These are phyloP conservation scores for Axis porcinus DNA, from an alignment of 2,113 vertebrate species.

Conservation along the genomic window DNA sequence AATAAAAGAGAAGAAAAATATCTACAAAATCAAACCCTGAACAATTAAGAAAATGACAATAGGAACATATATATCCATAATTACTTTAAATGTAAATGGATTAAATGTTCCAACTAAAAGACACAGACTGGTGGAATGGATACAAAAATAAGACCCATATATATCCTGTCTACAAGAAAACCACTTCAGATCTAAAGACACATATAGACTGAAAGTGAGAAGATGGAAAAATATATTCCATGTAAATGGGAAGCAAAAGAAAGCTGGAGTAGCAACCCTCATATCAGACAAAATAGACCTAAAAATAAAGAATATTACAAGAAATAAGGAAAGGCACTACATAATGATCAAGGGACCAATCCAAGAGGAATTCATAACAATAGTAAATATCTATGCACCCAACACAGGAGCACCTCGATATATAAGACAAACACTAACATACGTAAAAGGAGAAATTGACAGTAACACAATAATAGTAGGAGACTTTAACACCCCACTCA, in stretches of 20 bases:
- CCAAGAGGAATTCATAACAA: not conserved
- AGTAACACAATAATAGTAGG: not conserved
- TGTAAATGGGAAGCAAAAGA: no score
- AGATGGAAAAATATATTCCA: not conserved
- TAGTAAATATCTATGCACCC: not conserved
- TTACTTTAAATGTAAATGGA: not conserved
- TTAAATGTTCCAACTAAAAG: not conserved
- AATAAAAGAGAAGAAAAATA: not conserved
- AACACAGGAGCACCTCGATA: not conserved
- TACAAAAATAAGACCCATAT: not conserved
- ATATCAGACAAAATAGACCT: no score
- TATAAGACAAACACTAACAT: not conserved
- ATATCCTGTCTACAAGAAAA: not conserved
- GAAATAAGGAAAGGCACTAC: not conserved
- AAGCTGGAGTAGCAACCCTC: no score
- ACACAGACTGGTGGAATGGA: not conserved
- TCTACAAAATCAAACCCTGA: not conserved
- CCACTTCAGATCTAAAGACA: not conserved
- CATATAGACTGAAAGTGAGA: not conserved
- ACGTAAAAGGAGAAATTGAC: not conserved
- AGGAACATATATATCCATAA: not conserved
- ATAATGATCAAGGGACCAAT: not conserved
- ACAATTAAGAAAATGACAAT: not conserved
- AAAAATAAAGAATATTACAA: not conserved
- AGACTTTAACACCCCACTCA: not conserved